A percentile compares a stretch with the other conserved stretches of the same genome.
These are phyloP conservation scores for Pemphigus obesinymphae DNA, from an alignment of 1,140 invertebrate genomes.

Conservation along the genomic window DNA sequence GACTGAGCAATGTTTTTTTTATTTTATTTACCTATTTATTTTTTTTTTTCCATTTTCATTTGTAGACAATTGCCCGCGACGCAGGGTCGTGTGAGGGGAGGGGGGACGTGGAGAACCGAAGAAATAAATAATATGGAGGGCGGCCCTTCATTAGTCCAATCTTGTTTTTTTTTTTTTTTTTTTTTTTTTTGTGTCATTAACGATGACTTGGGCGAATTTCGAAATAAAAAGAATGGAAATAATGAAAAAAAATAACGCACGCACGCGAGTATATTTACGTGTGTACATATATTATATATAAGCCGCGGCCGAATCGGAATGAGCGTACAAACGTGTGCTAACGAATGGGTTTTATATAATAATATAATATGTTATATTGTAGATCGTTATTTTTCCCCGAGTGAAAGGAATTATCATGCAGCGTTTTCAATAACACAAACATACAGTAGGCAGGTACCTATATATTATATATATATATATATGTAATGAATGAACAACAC, in stretches of 20 bases:
- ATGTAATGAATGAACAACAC: neutral
- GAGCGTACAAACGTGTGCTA: conserved; percentile 33
- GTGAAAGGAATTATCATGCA: conserved; percentile 34
- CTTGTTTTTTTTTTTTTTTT: too few relatives aligned
- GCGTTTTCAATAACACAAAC: conserved; percentile 38
- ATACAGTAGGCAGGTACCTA: too few relatives aligned
- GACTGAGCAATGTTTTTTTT: conserved; percentile 21
- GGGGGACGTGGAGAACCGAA: neutral
- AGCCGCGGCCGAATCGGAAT: neutral
- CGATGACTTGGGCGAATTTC: conserved; percentile 41
- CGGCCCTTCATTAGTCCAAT: conserved; percentile 41
- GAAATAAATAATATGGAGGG: conserved; percentile 29
- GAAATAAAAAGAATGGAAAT: conserved; percentile 38
- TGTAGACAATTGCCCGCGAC: neutral
- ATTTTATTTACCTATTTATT: too few relatives aligned
- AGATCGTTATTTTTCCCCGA: conserved; percentile 20
- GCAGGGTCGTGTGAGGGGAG: neutral
- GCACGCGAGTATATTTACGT: neutral
- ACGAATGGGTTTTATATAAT: conserved; percentile 29
- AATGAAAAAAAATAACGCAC: conserved; percentile 11
- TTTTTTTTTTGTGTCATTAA: conserved; percentile 41
- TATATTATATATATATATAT: too few relatives aligned
- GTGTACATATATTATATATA: neutral
- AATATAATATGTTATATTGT: too few relatives aligned
- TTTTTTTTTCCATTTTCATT: too few relatives aligned